These are phyloP conservation scores for Ostrea denselamellosa DNA, from an alignment of 1,140 invertebrate species.

Conservation along the genomic window DNA sequence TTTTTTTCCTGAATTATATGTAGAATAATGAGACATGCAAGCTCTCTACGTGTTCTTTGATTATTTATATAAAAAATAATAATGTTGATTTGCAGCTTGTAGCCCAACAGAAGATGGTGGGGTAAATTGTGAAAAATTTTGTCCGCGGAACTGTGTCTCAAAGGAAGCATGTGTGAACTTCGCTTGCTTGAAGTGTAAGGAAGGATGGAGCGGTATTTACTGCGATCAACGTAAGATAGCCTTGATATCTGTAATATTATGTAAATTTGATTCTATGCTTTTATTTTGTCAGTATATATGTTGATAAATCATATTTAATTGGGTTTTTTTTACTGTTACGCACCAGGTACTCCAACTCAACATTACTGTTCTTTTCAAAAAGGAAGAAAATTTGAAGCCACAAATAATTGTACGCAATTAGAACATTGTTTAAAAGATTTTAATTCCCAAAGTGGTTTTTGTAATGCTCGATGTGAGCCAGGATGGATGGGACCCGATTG, in stretches of 20 bases:
- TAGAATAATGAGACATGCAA: no score
- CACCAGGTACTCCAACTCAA: background rate
- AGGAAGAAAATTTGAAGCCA: background rate
- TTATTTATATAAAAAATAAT: no score
- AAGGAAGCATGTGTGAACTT: background rate
- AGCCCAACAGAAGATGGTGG: no score
- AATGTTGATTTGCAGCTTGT: no score
- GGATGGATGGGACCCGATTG: background rate
- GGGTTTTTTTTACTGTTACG: background rate
- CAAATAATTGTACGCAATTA: background rate
- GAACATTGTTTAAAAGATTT: background rate
- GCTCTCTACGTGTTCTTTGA: no score
- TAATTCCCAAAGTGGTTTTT: background rate
- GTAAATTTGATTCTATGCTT: no score
- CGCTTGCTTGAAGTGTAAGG: background rate
- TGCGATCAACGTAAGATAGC: background rate
- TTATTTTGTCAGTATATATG: no score
- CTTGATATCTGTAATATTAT: no score
- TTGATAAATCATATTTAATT: no score
- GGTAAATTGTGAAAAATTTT: background rate
- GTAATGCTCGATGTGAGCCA: background rate
- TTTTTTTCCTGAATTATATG: no score
- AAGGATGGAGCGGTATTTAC: background rate
- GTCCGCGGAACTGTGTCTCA: background rate
- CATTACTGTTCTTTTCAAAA: background rate